Conservation (phyloP, 2,113 vertebrate genomes). For the Dicerorhinus sumatrensis region DNA sequence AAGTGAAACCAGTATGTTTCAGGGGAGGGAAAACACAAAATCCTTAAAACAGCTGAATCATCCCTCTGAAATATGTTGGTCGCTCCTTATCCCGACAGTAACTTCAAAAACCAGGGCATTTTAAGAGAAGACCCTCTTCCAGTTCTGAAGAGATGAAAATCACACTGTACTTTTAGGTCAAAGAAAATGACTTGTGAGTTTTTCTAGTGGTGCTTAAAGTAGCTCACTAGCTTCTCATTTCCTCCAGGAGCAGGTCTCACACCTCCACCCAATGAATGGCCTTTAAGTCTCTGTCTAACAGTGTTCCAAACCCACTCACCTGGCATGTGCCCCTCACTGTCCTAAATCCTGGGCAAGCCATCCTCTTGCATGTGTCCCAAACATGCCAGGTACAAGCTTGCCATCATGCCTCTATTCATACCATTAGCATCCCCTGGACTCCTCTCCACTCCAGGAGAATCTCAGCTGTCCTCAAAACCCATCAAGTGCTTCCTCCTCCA, state of each 20-base stretch:
- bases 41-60: neutral
- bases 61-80: conserved; percentile 44
- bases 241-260: neutral
- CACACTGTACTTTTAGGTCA: neutral
- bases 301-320: neutral
- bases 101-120: conserved; percentile 12
- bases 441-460: neutral
- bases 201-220: neutral
- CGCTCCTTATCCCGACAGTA: neutral
- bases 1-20: neutral
- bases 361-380: neutral
- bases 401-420: neutral
- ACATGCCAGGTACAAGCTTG: no score
- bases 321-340: rapidly evolving
- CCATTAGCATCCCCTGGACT: neutral
- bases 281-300: neutral
- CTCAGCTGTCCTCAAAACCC: neutral
- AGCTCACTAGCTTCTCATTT: neutral
- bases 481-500: neutral
- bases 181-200: neutral
- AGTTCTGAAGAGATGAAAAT: conserved; percentile 11
- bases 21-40: neutral
- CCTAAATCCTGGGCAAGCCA: neutral
- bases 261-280: neutral
- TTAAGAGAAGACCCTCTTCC: neutral